Evolutionary conservation across 2,797 vertebrate genomes (phyloP).

Genomic region (Bradypodion pumilum): DNA sequence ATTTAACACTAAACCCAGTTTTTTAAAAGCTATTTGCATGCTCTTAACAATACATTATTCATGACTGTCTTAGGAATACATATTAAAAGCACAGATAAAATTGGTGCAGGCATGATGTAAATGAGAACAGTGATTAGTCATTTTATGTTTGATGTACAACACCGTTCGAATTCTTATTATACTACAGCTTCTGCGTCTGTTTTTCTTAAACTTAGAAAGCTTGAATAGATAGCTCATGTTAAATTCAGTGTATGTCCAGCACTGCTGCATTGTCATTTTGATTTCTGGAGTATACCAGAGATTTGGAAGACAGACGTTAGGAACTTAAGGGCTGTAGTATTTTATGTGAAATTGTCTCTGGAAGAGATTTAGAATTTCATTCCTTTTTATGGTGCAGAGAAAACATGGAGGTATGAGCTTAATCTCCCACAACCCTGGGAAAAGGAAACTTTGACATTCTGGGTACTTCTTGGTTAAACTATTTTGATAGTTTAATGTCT

Average conservation of each 20-base stretch:
- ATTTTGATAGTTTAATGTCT: too few relatives aligned
- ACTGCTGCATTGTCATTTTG: background rate
- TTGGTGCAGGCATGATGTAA: background rate
- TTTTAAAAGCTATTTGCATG: background rate
- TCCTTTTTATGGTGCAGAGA: background rate
- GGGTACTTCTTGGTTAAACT: too few relatives aligned
- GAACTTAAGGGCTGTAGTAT: background rate
- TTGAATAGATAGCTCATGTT: constrained; percentile 12
- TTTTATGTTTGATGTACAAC: constrained; percentile 24
- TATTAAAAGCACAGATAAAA: background rate
- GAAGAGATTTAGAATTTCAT: background rate
- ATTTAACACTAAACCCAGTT: background rate
- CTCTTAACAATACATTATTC: constrained; percentile 2
- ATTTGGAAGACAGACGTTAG: background rate
- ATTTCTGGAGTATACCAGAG: background rate
- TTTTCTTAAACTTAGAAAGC: background rate
- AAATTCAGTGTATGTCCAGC: background rate
- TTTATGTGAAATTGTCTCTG: background rate
- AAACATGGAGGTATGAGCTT: too few relatives aligned
- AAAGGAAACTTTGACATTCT: too few relatives aligned
- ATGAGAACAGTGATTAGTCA: background rate
- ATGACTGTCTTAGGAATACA: constrained; percentile 20
- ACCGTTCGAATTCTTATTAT: constrained; percentile 18
- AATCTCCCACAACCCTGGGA: too few relatives aligned
- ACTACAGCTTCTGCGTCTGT: background rate